Evolutionary conservation across 2,113 vertebrate species (phyloP), one percentile per base, ranked within the genome.

Genomic region (Prolemur simus): DNA sequence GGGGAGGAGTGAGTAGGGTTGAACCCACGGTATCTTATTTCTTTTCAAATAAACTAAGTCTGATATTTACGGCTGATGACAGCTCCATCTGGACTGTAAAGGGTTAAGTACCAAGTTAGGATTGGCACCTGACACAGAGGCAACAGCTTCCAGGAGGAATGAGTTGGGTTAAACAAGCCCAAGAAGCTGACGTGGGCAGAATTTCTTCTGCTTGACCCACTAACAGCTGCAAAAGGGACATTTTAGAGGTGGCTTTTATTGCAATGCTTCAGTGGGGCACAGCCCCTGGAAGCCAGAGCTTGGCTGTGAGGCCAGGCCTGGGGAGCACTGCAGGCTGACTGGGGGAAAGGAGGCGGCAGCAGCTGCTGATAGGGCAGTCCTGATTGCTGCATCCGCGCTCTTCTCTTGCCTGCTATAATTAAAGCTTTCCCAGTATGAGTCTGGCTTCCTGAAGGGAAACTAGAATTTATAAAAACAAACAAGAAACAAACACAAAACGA

Each of bases 181-280:
- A 89, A 97, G 87, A 96, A 95, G 89, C 96, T 97, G 97, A 96
- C 2, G 2, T 60, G 83, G 37, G 52, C 95, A 97, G 89, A 97
- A 97, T 96, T 96, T 95, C 78, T 98, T 96, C 97, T 96, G 95
- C 96, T 89, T 97, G 96, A 97, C 89, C 93, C 83, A 82, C 73
- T 95, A 96, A 96, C 93, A 93, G 93, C 89, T 86, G 83, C 6
- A 20, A 95, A 94, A 14, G 14, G 85, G 97, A 93, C 77, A 92
- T 96, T 95, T 95, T 66, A 89, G 85, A 92, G 89, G 66, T 93
- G 45, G 20, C 37, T 95, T 94, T 93, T 95, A 91, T 80, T 92
- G 80, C 93, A 87, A 91, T 77, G 96, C 86, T 94, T 96, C 83
- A 54, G 94, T 84, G 83, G 89, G 93, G 93, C 93, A 95, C 49